Base-by-base conservation (phyloP, 2,113 vertebrate species). In the Bettongia penicillata region DNA sequence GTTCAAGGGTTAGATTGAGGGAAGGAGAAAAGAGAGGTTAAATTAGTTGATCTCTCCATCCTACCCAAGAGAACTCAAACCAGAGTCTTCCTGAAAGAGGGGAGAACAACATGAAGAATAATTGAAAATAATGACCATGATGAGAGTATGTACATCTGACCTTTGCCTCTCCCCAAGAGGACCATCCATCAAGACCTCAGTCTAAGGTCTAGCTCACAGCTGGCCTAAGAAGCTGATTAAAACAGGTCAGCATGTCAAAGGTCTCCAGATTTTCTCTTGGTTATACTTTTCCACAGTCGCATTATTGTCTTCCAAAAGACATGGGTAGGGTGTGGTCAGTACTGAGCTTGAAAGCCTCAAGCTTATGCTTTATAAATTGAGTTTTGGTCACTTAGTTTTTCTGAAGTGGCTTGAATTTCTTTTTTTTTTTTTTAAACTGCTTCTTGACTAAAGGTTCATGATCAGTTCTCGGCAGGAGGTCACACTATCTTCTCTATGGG, bases 41-140 rank as follows among this genome's bases (percentile, higher is more conserved):
- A 84, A 61, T 26, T 61, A n/a, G 91, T 84, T 96, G 48, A 90
- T 50, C 31, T 12, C 90, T 89, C 47, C 93, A 57, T 53, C 37
- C 57, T 43, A 28, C 95, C 89, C 91, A 93, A 53, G 91, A 92
- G 93, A 68, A 95, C 53, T 61, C 51, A 89, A 55, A 53, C 6
- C 10, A 48, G 77, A 19, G 84, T 50, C 55, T 95, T 93, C 77
- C 68, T 94, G 48, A 43, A 92, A 95, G 92, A 22, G 84, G 95
- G 95, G 95, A 96, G 94, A 92, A 31, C 84, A 96, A 93, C 94
- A 93, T 91, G 89, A 77, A 95, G 92, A 96, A 94, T 96, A 96
- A 97, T 97, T 94, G 97, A 97, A 96, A 97, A 91, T 97, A 97
- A 98, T 95, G 96, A 95, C n/a, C 14, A 84, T 93, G 95, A 89